These are phyloP conservation scores for Camelus dromedarius DNA, from an alignment of 2,113 vertebrate genomes.

Conservation along the genomic window DNA sequence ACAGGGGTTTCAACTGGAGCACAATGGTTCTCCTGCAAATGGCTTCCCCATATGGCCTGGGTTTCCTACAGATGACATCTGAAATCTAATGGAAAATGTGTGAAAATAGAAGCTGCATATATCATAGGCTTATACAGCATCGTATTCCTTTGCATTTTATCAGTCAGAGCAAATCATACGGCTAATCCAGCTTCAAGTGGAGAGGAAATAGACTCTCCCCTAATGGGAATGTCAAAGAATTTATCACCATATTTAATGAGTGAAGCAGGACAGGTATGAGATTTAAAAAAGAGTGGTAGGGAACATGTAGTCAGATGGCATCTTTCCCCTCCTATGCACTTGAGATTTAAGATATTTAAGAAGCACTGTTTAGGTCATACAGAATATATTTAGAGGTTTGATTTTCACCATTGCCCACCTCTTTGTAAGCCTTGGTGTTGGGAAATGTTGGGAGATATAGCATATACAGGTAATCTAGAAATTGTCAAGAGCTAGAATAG, in stretches of 20 bases:
- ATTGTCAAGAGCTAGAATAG: not conserved
- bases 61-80: constrained; percentile 25
- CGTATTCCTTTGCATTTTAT: not conserved
- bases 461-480: not conserved
- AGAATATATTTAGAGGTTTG: not conserved
- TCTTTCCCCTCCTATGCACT: not conserved
- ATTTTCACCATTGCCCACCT: not conserved
- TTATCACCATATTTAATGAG: not conserved
- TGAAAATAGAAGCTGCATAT: constrained; percentile 32
- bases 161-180: not conserved
- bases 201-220: not conserved
- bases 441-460: not conserved
- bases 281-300: not conserved
- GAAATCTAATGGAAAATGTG: constrained; percentile 31
- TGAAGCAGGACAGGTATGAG: not conserved
- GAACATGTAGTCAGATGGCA: not conserved
- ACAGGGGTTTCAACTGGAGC: not conserved
- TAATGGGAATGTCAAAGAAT: not conserved
- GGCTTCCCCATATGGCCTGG: constrained; percentile 24
- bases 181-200: not conserved
- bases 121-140: not conserved
- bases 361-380: not conserved
- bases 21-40: not conserved
- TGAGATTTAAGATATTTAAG: not conserved
- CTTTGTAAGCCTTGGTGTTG: not conserved